These are phyloP conservation scores for Danaus plexippus DNA, from an alignment of 1,140 invertebrate species.

Conservation along the genomic window DNA sequence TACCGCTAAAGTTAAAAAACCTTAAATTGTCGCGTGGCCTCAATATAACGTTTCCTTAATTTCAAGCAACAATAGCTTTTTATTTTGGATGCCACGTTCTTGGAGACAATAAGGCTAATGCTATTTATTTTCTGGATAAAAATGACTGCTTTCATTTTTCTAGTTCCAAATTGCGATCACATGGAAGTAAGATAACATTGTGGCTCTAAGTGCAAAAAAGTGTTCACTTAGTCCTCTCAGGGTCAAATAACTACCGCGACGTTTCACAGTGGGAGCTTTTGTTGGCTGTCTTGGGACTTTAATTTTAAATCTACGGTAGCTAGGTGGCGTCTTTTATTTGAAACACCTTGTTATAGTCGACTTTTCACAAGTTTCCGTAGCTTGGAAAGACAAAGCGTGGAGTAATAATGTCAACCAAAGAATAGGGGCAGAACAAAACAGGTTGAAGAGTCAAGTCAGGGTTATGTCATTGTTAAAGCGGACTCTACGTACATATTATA, in stretches of 20 bases:
- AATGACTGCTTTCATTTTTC: slow-evolving; percentile 42
- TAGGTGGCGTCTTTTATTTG: slow-evolving; percentile 22
- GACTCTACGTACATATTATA: slow-evolving; percentile 11
- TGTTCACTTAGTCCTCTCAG: slow-evolving; percentile 24
- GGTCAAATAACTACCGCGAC: slow-evolving; percentile 36
- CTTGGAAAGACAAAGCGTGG: slow-evolving; percentile 41
- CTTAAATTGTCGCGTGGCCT: slow-evolving; percentile 33
- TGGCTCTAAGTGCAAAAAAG: slow-evolving; percentile 45
- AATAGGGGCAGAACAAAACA: slow-evolving; percentile 52
- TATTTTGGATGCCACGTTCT: slow-evolving; percentile 34
- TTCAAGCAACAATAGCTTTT: slow-evolving; percentile 42
- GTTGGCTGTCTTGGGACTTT: slow-evolving; percentile 20
- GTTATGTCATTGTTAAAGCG: slow-evolving; percentile 40
- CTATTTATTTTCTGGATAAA: slow-evolving; percentile 48
- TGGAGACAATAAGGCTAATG: slow-evolving; percentile 24
- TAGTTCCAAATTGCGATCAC: slow-evolving; percentile 41
- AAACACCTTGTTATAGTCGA: slow-evolving; percentile 25
- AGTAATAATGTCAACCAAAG: slow-evolving; percentile 55
- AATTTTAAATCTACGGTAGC: slow-evolving; percentile 23
- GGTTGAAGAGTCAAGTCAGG: slow-evolving; percentile 43
- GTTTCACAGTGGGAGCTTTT: slow-evolving; percentile 34
- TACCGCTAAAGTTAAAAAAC: slow-evolving; percentile 23
- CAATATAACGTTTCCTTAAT: slow-evolving; percentile 44
- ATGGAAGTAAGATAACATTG: slow-evolving; percentile 19
- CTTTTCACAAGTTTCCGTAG: slow-evolving; percentile 32